Evolutionary conservation across 2,888 invertebrate species (phyloP), one percentile per base, ranked within the genome.

Genomic region (Nyleta sp.): DNA sequence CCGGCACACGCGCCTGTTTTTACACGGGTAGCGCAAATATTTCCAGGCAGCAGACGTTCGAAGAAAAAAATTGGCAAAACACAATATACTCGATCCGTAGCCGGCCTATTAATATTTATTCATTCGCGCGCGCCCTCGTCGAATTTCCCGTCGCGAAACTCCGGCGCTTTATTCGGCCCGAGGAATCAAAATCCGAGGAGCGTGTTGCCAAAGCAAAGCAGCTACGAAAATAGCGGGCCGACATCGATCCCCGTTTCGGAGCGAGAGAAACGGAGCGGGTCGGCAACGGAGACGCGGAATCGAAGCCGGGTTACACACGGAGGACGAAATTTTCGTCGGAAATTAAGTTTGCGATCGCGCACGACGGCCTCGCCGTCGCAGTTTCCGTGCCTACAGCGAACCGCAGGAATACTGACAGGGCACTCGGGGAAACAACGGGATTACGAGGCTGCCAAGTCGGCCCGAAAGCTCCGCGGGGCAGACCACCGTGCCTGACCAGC

Each of bases 271-370:
- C n/a, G n/a, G n/a, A n/a, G n/a, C n/a, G n/a, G n/a, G n/a, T n/a
- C n/a, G n/a, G n/a, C n/a, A n/a, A n/a, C n/a, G n/a, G 13, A 33
- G 31, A 17, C 8, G 40, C 40, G 40, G 17, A 65, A 65, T 53
- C 44, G 53, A 53, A 53, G 60, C 15, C 18, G 48, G 13, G 42
- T n/a, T n/a, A n/a, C n/a, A n/a, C n/a, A n/a, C n/a, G n/a, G n/a
- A n/a, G n/a, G n/a, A n/a, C 42, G 15, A 40, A 71, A 52, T 71
- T 70, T 50, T 70, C 52, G 59, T 22, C 4, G 40, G 38, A 70
- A 70, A 70, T 70, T 70, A 59, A 70, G 70, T 70, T 70, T 70
- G 33, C 70, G 18, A 70, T 57, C 40, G 57, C 28, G 57, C 40
- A 57, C 50, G 57, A 24, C 22, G 46, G 20, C 35, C 44, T 17